Evolutionary conservation across 2,113 vertebrate genomes (phyloP), one percentile per base, ranked within the genome.

Genomic region (Engystomops pustulosus): DNA sequence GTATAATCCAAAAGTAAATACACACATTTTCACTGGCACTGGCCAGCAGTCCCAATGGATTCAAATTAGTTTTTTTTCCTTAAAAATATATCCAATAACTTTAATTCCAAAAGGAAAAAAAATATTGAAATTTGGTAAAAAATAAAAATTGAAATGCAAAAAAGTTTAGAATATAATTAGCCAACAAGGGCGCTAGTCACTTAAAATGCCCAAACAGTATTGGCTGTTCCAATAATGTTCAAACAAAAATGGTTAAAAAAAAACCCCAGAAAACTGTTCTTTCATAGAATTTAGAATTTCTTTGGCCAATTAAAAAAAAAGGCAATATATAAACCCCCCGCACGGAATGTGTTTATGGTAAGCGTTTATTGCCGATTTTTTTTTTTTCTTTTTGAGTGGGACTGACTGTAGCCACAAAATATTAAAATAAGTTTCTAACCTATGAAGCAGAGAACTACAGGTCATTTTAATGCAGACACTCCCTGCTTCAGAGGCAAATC

Each of bases 371-470:
- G 96, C 95, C 94, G 96, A 96, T 94, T 92, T 32, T 23, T 89
- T 91, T 86, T 91, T 80, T 87, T 84, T 87, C 81, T 36, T 89
- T 88, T 90, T 87, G 85, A 90, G 87, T 94, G 97, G 97, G 97
- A 98, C 96, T 99, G 96, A 96, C 95, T 95, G 96, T 98, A 98
- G 96, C 97, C 97, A 99, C 95, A 95, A 97, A 98, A 93, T 94
- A 95, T 98, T 96, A 99, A 98, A 99, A 97, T 98, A 99, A 99
- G 97, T 97, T 97, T 99, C 97, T 98, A 98, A 99, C 97, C 97
- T 99, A 98, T 97, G 96, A 98, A 98, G 97, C 97, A 99, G 96
- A 98, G 97, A 99, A 98, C 97, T 98, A 98, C 97, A 98, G 97
- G 97, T 97, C 98, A 99, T 99, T 98, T 98, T 97, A 98, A 98